These are phyloP conservation scores for Tenualosa ilisha DNA, from an alignment of 2,797 vertebrate genomes.

Conservation along the genomic window DNA sequence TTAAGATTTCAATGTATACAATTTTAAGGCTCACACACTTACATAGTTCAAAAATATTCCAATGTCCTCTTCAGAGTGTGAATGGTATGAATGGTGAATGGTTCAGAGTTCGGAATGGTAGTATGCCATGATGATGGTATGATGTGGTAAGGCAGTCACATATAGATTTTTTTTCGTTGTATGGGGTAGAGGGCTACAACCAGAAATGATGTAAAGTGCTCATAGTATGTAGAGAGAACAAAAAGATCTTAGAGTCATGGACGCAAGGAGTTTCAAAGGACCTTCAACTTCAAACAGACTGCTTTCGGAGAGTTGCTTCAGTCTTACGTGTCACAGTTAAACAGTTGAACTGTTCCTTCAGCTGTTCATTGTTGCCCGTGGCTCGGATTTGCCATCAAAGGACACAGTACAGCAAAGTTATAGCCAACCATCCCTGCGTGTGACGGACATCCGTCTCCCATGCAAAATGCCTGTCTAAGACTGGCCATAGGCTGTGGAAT, in stretches of 20 bases:
- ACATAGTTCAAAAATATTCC: not conserved
- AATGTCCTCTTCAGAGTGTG: not conserved
- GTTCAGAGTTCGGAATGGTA: too few species aligned
- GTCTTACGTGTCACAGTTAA: constrained; percentile 48
- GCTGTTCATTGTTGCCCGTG: constrained; percentile 51
- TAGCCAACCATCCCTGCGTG: not conserved
- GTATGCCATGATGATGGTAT: not conserved
- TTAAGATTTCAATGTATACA: too few species aligned
- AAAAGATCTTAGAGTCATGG: constrained; percentile 3
- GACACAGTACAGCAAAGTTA: not conserved
- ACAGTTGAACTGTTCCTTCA: not conserved
- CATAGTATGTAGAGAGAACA: not conserved
- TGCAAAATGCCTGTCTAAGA: constrained; percentile 9
- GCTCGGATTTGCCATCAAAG: constrained; percentile 60
- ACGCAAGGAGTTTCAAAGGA: constrained; percentile 6
- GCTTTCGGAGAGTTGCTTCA: constrained; percentile 49
- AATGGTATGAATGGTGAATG: too few species aligned
- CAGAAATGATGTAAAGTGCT: not conserved
- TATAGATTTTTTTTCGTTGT: not conserved
- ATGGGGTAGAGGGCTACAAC: not conserved
- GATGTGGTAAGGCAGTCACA: not conserved
- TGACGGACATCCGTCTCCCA: constrained; percentile 1
- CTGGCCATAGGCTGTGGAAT: not conserved
- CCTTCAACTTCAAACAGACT: constrained; percentile 14
- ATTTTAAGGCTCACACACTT: not conserved